Conservation (phyloP, 2,888 invertebrate genomes). For the Tyria jacobaeae region DNA sequence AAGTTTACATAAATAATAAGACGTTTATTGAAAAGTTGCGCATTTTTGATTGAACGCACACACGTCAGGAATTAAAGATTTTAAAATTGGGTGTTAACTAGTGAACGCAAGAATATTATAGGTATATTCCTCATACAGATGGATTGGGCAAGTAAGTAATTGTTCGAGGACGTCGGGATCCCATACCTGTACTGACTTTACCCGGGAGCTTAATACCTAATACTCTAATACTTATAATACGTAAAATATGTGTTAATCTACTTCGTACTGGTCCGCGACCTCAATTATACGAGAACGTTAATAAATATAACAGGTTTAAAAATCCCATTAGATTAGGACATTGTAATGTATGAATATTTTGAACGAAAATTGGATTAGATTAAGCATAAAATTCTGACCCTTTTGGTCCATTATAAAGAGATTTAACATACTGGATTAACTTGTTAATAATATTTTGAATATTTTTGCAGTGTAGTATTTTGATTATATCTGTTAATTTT, state of each 20-base stretch:
- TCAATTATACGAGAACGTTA: slow-evolving; percentile 12
- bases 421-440: slow-evolving; percentile 19
- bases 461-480: slow-evolving; percentile 7
- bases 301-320: slow-evolving; percentile 25
- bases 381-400: slow-evolving; percentile 35
- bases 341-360: slow-evolving; percentile 40
- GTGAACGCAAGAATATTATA: no score
- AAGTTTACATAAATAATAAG: no score
- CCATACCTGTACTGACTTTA: no score
- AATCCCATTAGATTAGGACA: slow-evolving; percentile 44
- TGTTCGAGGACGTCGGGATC: no score
- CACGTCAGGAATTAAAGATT: no score
- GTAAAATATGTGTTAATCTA: neutral
- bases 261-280: neutral
- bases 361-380: slow-evolving; percentile 44
- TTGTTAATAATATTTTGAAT: slow-evolving; percentile 17
- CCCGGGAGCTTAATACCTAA: no score
- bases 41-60: no score
- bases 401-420: slow-evolving; percentile 35
- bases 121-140: no score
- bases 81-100: no score
- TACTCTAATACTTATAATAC: neutral
- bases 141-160: no score
- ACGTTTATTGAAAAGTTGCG: no score
- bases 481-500: slow-evolving; percentile 10